A percentile compares a stretch with the other conserved stretches of the same genome.
Conservation (phyloP, 2,113 vertebrate species). For the Halcyon senegalensis region DNA sequence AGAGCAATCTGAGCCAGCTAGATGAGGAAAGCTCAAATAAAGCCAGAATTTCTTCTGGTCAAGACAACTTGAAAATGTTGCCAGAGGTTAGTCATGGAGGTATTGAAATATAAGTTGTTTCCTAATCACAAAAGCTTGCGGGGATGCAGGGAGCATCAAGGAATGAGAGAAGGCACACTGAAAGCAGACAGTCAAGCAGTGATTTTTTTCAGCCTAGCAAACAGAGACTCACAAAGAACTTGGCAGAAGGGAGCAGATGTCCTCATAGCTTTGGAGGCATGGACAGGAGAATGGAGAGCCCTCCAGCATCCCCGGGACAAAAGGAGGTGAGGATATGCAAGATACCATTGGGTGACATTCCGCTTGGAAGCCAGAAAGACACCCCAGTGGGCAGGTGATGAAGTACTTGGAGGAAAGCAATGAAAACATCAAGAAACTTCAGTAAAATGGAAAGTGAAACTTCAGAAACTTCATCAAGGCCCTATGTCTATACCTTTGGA, state of each 20-base stretch:
- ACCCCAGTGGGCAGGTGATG: not conserved
- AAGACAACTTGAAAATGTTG: not conserved
- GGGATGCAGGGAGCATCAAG: not conserved
- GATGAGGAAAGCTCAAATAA: not conserved
- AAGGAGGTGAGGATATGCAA: not conserved
- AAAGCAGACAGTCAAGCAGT: not conserved
- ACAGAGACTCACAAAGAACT: not conserved
- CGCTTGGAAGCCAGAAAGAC: not conserved
- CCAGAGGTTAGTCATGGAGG: not conserved
- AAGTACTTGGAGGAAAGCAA: not conserved
- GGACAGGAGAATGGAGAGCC: not conserved
- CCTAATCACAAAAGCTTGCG: not conserved
- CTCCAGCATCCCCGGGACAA: not conserved
- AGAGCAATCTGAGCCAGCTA: not conserved
- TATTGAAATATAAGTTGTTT: not conserved
- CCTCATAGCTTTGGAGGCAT: not conserved
- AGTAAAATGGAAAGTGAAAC: not conserved
- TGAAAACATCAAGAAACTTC: not conserved
- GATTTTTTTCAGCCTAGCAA: not conserved
- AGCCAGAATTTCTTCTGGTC: not conserved
- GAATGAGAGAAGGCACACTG: not conserved
- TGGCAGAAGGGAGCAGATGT: not conserved
- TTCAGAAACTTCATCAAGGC: not conserved
- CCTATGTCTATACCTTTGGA: not conserved
- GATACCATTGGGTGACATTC: not conserved